Evolutionary conservation across 2,113 vertebrate genomes (phyloP), one percentile per base, ranked within the genome.

Genomic region (Mionectes macconnelli): DNA sequence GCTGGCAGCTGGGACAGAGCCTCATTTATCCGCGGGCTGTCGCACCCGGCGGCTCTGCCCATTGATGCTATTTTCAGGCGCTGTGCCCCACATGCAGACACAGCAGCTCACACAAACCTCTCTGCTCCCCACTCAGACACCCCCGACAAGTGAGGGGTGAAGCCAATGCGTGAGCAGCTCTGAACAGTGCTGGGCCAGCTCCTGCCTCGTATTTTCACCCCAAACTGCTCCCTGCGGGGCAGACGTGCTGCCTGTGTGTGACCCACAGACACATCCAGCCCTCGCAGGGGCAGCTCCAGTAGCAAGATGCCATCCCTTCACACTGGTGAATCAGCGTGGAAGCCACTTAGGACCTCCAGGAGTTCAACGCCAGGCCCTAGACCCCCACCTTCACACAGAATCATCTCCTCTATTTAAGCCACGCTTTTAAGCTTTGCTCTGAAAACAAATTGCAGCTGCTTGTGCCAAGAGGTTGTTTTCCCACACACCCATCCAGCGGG

Each of bases 161-260:
- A 33, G 40, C 35, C 0, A 1, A 22, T 6, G 21, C n/a, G 18
- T 12, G 31, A 12, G 1, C 60, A 47, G 74, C 0, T 0, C 68
- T 31, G 73, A 62, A 74, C 40, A 8, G 55, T 42, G 0, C 56
- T 15, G 70, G 22, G 44, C 21, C 39, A 37, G 37, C 67, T 64
- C 53, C 55, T 16, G n/a, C 67, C 72, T 44, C 31, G 22, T 64
- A 9, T 33, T 62, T 83, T 33, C 55, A 69, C 40, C 22, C 31
- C 19, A 31, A 83, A 42, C n/a, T 69, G 25, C 10, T 56, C 55
- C 63, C 47, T 8, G 8, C 39, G 21, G 63, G 39, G 39, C 67
- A 55, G 16, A 20, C 16, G 31, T 35, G 77, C 47, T 87, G 50
- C 31, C 35, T 7, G 37, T 5, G 1, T 7, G 1, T 42, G 50